phyloP scores from a whole-genome alignment of 2,797 vertebrate genomes.

The Xiphorhynchus erythropygius region DNA sequence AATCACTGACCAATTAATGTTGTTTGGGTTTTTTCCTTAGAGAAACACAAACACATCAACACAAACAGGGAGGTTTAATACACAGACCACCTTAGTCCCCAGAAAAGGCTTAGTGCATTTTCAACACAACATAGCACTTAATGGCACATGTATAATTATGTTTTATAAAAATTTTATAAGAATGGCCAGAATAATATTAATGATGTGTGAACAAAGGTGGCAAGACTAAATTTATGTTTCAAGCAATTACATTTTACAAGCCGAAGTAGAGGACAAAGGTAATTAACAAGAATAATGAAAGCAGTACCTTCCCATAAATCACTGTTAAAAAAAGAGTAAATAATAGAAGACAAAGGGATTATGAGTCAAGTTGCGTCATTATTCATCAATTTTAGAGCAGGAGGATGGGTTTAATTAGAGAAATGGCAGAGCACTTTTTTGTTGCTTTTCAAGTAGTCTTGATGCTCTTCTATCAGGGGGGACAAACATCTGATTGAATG shows the following conservation, averaged over 20 bases:
- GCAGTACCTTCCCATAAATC: constrained; percentile 56
- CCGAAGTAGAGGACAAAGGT: constrained; percentile 35
- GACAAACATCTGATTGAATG: constrained; percentile 15
- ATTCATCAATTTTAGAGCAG: constrained; percentile 48
- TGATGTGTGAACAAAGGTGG: constrained; percentile 37
- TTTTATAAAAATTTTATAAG: constrained; percentile 62
- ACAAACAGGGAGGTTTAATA: neutral
- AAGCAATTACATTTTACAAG: constrained; percentile 66
- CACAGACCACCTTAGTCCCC: neutral
- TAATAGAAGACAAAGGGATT: constrained; percentile 66
- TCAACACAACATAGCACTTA: neutral
- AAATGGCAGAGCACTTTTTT: neutral
- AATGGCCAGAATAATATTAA: constrained; percentile 40
- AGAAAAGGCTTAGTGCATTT: neutral
- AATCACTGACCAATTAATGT: neutral
- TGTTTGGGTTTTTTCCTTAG: neutral
- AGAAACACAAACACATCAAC: neutral
- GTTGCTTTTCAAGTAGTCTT: neutral
- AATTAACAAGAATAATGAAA: constrained; percentile 72
- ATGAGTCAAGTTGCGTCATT: constrained; percentile 29
- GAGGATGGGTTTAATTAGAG: constrained; percentile 44
- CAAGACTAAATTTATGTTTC: constrained; percentile 58
- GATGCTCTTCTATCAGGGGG: neutral
- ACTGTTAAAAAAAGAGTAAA: constrained; percentile 63
- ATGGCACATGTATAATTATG: neutral